phyloP scores from a whole-genome alignment of 1,140 invertebrate species.

The Aphis craccivora region DNA sequence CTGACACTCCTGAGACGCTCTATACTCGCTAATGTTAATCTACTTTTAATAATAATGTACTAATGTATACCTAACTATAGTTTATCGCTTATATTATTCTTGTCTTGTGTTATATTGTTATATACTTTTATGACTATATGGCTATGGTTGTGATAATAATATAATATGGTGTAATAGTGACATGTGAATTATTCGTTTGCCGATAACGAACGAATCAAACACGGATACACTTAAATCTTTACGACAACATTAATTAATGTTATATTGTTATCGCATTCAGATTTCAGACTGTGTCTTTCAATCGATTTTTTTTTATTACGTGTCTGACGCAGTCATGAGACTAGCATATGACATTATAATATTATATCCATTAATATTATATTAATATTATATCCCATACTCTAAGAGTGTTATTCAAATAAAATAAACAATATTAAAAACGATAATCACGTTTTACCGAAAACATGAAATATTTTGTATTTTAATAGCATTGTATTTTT shows the following conservation, averaged over 20 bases:
- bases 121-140: neutral
- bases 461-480: neutral
- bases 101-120: no score
- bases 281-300: neutral
- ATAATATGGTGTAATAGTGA: neutral
- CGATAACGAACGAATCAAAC: neutral
- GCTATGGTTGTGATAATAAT: neutral
- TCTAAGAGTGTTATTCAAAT: neutral
- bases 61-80: neutral
- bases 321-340: neutral
- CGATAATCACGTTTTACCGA: neutral
- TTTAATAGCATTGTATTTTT: neutral
- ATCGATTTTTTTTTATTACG: neutral
- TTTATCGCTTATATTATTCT: neutral
- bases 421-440: neutral
- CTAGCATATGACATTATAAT: neutral
- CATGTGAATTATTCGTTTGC: neutral
- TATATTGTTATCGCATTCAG: neutral
- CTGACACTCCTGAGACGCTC: neutral
- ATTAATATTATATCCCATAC: neutral
- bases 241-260: neutral
- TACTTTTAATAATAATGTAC: conserved; percentile 14
- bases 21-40: neutral
- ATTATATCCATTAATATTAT: no score
- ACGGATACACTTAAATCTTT: neutral